Conservation (phyloP, 2,888 invertebrate genomes). For the Pycnomerus fuliginosus region DNA sequence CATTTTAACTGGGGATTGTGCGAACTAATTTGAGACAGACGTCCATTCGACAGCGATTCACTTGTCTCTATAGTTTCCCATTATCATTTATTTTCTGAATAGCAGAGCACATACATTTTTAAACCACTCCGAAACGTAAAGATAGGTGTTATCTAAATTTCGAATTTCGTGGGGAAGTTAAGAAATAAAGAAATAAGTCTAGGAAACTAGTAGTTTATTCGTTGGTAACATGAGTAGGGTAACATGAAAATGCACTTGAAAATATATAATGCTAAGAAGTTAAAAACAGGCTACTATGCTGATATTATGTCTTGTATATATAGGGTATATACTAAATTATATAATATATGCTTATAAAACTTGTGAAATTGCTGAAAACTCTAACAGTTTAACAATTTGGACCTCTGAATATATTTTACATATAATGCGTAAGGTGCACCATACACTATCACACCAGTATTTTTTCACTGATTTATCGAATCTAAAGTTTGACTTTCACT, state of each 20-base stretch:
- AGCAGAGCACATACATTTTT: no score
- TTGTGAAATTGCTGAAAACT: slow-evolving; percentile 55
- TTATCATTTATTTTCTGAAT: no score
- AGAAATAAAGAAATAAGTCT: no score
- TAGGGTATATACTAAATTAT: slow-evolving; percentile 49
- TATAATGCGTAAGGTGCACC: slow-evolving; percentile 51
- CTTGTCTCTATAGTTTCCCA: no score
- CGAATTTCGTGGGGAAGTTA: no score
- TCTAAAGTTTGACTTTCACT: slow-evolving; percentile 22
- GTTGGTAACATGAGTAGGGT: slow-evolving; percentile 52
- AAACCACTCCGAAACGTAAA: no score
- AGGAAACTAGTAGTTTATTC: slow-evolving; percentile 55
- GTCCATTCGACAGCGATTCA: no score
- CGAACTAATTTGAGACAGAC: no score
- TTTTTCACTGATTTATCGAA: slow-evolving; percentile 40
- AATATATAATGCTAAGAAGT: slow-evolving; percentile 51
- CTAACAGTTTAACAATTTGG: slow-evolving; percentile 55
- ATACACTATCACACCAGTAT: slow-evolving; percentile 53
- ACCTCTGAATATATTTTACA: slow-evolving; percentile 53
- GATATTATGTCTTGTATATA: slow-evolving; percentile 47
- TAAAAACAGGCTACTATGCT: slow-evolving; percentile 51
- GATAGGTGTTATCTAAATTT: no score
- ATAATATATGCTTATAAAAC: slow-evolving; percentile 53
- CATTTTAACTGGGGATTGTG: no score
- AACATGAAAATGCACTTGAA: slow-evolving; percentile 54